Evolutionary conservation across 2,797 vertebrate species (phyloP).

Genomic region (Eutrigla gurnardus): DNA sequence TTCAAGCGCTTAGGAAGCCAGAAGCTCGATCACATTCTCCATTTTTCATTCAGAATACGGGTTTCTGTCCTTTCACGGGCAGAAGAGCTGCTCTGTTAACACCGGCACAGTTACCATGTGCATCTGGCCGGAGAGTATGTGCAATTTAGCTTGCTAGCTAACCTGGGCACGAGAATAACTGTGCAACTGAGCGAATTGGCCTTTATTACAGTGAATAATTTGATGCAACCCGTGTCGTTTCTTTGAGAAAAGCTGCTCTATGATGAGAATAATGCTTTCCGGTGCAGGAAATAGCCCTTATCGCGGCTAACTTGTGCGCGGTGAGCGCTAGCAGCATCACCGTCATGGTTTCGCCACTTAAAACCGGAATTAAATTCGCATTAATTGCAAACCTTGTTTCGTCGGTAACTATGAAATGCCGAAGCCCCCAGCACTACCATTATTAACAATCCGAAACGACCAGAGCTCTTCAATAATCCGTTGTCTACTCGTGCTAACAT

Average conservation of each 20-base stretch:
- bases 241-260: background rate
- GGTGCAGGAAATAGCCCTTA: constrained; percentile 49
- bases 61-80: background rate
- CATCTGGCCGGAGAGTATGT: constrained; percentile 5
- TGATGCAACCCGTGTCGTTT: rapidly evolving
- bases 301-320: constrained; percentile 33
- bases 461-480: background rate
- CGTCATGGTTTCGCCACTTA: background rate
- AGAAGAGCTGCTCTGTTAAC: background rate
- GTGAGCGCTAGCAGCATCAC: constrained; percentile 43
- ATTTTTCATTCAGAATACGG: background rate
- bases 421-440: rapidly evolving
- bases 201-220: background rate
- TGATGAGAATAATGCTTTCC: background rate
- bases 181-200: background rate
- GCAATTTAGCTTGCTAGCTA: constrained; percentile 39
- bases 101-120: constrained; percentile 31
- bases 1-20: background rate
- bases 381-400: background rate
- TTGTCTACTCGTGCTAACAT: constrained; percentile 17
- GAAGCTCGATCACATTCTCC: no score
- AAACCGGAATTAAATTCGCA: background rate
- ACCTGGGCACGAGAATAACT: no score
- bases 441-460: background rate
- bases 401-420: rapidly evolving